Percentiles rank a stretch among this genome's conserved stretches.
These are phyloP conservation scores for Hydrocynus forskahlii DNA, from an alignment of 2,797 vertebrate genomes.

Conservation along the genomic window DNA sequence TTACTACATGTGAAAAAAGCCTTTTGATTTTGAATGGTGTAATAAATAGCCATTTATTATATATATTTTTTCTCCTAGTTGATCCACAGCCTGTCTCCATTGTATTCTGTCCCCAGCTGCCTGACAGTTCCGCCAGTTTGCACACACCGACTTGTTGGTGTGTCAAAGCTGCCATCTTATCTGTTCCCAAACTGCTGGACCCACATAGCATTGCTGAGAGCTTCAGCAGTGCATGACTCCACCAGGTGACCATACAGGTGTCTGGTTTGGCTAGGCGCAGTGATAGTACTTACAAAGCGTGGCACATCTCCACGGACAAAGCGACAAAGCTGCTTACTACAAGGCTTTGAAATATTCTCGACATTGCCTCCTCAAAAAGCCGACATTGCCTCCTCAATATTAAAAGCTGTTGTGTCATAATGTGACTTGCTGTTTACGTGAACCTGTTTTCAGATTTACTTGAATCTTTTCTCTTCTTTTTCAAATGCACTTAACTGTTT, in stretches of 20 bases:
- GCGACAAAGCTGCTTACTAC: background rate
- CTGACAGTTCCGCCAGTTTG: background rate
- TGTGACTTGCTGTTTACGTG: background rate
- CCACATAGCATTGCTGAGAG: background rate
- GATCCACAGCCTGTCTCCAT: background rate
- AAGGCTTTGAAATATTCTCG: background rate
- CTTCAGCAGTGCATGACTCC: background rate
- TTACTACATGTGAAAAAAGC: background rate
- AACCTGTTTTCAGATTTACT: background rate
- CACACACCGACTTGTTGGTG: background rate
- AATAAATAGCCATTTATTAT: background rate
- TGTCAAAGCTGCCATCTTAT: background rate
- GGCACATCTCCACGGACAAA: background rate
- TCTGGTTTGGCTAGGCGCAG: background rate
- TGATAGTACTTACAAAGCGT: background rate
- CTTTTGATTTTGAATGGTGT: background rate
- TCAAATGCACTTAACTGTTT: too few species aligned
- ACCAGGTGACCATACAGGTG: constrained; percentile 11
- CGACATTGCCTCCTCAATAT: background rate
- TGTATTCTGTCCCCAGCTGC: background rate
- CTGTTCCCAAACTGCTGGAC: constrained; percentile 9
- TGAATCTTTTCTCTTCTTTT: too few species aligned
- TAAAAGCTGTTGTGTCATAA: background rate
- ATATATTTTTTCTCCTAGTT: background rate
- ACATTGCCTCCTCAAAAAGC: background rate